These are phyloP conservation scores for Beroe forskalii DNA, from an alignment of 37 sponge, comb jelly and placozoan species.

Conservation along the genomic window DNA sequence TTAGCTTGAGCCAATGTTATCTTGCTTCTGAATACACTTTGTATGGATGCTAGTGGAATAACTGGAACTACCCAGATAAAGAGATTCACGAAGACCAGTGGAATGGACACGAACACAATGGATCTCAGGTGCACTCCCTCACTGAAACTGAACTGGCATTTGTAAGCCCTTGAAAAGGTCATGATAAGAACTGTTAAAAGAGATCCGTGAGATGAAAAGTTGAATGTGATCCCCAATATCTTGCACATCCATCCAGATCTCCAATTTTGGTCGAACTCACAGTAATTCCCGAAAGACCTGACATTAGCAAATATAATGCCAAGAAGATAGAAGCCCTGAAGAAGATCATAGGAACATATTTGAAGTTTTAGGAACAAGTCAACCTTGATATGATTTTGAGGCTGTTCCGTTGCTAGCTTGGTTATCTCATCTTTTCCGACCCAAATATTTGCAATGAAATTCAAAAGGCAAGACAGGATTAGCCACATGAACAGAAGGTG, in stretches of 20 bases:
- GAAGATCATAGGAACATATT: neutral
- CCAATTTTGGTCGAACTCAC: neutral
- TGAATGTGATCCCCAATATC: neutral
- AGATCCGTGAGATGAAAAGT: neutral
- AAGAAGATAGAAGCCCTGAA: neutral
- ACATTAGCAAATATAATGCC: neutral
- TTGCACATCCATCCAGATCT: neutral
- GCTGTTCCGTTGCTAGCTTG: too few relatives aligned
- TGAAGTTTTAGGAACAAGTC: neutral
- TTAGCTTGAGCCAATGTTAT: neutral
- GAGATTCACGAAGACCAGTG: neutral
- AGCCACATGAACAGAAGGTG: neutral
- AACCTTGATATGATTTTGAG: neutral
- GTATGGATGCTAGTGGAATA: neutral
- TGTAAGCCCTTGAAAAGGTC: neutral
- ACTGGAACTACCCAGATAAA: neutral
- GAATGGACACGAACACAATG: neutral
- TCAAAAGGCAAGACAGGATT: neutral
- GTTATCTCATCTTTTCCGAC: too few relatives aligned
- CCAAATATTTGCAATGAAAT: neutral
- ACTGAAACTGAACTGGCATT: neutral
- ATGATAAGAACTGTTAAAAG: neutral
- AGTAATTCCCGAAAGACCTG: neutral
- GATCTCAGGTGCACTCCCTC: neutral
- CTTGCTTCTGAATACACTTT: neutral